A percentile compares a stretch with the other conserved stretches of the same genome.
phyloP scores from a whole-genome alignment of 2,113 vertebrate species.

The Phoenicopterus ruber region DNA sequence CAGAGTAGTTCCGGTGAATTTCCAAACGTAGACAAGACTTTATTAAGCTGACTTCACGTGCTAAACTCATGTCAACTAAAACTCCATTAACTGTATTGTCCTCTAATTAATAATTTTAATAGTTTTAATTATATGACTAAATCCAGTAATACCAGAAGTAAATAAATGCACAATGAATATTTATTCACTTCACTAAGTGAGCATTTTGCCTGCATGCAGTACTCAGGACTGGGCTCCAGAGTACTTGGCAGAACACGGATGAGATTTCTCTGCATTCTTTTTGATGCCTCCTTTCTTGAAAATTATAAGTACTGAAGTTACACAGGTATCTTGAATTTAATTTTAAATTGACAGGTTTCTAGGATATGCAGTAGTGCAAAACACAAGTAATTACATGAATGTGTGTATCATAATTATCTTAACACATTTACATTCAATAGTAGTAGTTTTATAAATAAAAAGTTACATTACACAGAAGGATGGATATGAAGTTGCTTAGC shows the following conservation, averaged over 20 bases:
- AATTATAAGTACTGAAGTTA: not conserved
- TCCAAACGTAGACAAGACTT: not conserved
- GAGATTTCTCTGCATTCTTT: not conserved
- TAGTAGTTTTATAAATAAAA: not conserved
- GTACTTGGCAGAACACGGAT: not conserved
- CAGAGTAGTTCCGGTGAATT: not conserved
- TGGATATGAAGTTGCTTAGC: not conserved
- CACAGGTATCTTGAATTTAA: not conserved
- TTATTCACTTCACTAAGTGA: not conserved
- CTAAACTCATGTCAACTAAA: not conserved
- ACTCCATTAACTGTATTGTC: not conserved
- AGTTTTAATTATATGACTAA: slow-evolving; percentile 15
- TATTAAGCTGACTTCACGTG: slow-evolving; percentile 7
- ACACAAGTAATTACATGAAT: not conserved
- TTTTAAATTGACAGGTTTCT: not conserved
- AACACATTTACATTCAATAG: not conserved
- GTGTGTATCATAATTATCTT: not conserved
- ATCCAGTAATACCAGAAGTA: slow-evolving; percentile 11
- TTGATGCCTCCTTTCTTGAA: not conserved
- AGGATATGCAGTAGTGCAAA: not conserved
- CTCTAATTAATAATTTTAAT: slow-evolving; percentile 26
- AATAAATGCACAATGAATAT: slow-evolving; percentile 30
- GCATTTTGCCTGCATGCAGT: not conserved
- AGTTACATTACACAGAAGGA: not conserved
- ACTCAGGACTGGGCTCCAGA: not conserved